These are phyloP conservation scores for Anaspis maculata DNA, from an alignment of 2,888 invertebrate species.

Conservation along the genomic window DNA sequence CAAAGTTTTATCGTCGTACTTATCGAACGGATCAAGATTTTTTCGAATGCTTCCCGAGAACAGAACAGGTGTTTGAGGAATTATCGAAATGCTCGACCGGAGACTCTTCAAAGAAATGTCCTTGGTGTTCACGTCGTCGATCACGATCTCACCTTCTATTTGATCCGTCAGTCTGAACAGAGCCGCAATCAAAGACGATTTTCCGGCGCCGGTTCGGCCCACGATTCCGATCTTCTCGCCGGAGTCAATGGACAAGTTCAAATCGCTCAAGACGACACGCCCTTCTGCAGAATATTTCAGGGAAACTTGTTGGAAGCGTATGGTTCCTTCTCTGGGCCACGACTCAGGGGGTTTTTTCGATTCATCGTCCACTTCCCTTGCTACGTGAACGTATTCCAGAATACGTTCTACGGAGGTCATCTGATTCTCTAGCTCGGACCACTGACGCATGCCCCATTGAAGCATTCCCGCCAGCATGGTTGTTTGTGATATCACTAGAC, in stretches of 20 bases:
- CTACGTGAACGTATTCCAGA: constrained; percentile 69
- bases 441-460: constrained; percentile 73
- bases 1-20: constrained; percentile 65
- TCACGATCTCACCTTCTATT: constrained; percentile 53
- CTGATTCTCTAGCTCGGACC: constrained; percentile 51
- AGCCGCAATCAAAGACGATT: constrained; percentile 60
- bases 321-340: constrained; percentile 40
- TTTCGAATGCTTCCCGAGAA: constrained; percentile 82
- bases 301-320: constrained; percentile 5
- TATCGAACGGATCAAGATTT: constrained; percentile 84
- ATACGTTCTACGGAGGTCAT: constrained; percentile 93
- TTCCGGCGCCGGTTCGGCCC: constrained; percentile 77
- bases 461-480: constrained; percentile 47
- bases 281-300: constrained; percentile 6
- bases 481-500: constrained; percentile 37
- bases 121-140: constrained; percentile 52
- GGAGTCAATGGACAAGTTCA: constrained; percentile 58
- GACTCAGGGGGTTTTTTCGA: constrained; percentile 54
- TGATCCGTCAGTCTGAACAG: constrained; percentile 57
- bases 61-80: constrained; percentile 55
- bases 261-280: constrained; percentile 54
- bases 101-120: constrained; percentile 46
- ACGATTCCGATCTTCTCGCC: constrained; percentile 73
- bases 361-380: constrained; percentile 42
- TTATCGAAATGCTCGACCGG: constrained; percentile 49